These are phyloP conservation scores for Leptinotarsa defecta DNA, from an alignment of 1,140 invertebrate species.

Conservation along the genomic window DNA sequence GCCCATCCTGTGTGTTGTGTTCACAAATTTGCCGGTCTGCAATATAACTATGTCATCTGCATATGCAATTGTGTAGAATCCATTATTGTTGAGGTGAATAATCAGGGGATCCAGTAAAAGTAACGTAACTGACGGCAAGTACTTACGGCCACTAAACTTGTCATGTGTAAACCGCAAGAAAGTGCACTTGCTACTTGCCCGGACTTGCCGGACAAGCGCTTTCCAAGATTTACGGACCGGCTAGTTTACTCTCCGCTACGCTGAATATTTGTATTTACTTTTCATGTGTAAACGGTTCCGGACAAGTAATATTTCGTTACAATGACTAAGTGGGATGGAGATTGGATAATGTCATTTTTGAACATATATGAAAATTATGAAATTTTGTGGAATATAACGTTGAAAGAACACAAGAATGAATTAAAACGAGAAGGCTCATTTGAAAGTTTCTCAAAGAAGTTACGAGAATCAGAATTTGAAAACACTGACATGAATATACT, in stretches of 20 bases:
- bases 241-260: not conserved
- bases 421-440: slow-evolving; percentile 20
- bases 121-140: not conserved
- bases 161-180: not conserved
- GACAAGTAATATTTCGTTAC: not conserved
- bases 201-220: no score
- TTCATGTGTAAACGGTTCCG: no score
- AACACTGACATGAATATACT: slow-evolving; percentile 19
- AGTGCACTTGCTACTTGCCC: not conserved
- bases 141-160: not conserved
- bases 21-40: no score
- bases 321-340: not conserved
- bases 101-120: not conserved
- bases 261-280: no score
- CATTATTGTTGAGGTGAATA: no score
- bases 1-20: no score
- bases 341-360: no score
- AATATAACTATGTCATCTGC: no score
- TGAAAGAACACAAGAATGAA: slow-evolving; percentile 22
- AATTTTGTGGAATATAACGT: slow-evolving; percentile 16
- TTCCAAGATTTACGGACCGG: not conserved
- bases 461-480: slow-evolving; percentile 25
- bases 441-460: slow-evolving; percentile 19
- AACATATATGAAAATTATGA: slow-evolving; percentile 9
- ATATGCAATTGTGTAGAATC: no score